Percentiles rank a stretch among this genome's conserved stretches.
These are phyloP conservation scores for Nibea albiflora DNA, from an alignment of 2,113 vertebrate genomes.

Conservation along the genomic window DNA sequence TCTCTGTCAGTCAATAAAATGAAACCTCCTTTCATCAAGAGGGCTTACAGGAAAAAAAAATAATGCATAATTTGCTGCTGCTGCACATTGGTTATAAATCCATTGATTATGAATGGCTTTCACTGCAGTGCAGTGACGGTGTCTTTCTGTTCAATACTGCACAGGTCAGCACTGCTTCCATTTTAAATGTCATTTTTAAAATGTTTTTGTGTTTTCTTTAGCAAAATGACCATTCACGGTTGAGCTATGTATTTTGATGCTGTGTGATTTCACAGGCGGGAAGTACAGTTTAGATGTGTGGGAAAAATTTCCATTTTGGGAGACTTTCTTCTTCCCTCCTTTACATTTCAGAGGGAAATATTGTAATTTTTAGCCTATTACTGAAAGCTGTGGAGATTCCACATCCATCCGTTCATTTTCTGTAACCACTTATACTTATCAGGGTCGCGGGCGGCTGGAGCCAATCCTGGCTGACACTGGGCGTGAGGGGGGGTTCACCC, in stretches of 20 bases:
- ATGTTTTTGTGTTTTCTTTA: not conserved
- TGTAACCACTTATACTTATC: too few relatives aligned
- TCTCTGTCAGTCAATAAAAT: slow-evolving; percentile 70
- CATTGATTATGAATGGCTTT: slow-evolving; percentile 22
- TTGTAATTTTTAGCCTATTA: not conserved
- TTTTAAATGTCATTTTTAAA: not conserved
- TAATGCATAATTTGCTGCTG: slow-evolving; percentile 47
- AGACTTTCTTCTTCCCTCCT: not conserved
- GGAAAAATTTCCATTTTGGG: not conserved
- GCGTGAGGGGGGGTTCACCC: too few relatives aligned
- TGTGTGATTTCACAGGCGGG: not conserved
- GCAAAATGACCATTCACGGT: not conserved
- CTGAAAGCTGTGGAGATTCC: not conserved
- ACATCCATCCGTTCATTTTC: not conserved
- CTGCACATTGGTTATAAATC: slow-evolving; percentile 40
- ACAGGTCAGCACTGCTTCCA: not conserved
- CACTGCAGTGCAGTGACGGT: not conserved
- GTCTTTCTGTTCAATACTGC: not conserved
- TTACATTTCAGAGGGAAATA: not conserved
- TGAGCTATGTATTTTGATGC: not conserved
- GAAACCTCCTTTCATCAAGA: slow-evolving; percentile 55
- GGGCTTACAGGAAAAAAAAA: slow-evolving; percentile 44
- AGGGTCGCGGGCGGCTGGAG: too few relatives aligned
- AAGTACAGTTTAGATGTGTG: not conserved
- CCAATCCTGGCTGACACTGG: too few relatives aligned